Conservation (phyloP, 2,113 vertebrate species). For the Melanostigma gelatinosum region DNA sequence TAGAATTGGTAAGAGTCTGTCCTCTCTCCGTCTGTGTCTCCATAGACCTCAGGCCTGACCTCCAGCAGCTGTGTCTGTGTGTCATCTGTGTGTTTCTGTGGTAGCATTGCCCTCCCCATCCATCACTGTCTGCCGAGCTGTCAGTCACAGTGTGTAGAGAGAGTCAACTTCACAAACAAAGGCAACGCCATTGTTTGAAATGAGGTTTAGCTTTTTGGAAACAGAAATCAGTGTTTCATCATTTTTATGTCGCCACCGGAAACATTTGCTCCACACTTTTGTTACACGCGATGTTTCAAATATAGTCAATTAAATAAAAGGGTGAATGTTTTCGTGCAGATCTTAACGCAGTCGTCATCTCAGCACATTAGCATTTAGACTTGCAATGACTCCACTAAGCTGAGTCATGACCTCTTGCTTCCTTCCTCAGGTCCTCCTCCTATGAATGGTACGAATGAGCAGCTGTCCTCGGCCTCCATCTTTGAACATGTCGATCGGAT, state of each 20-base stretch:
- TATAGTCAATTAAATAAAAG: neutral
- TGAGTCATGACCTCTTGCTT: neutral
- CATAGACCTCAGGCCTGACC: constrained; percentile 55
- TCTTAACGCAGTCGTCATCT: neutral
- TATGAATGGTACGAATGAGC: constrained; percentile 82
- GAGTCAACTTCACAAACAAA: constrained; percentile 51
- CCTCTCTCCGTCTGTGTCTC: constrained; percentile 36
- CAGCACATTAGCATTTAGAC: neutral
- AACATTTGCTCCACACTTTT: constrained; percentile 13
- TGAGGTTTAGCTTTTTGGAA: constrained; percentile 12
- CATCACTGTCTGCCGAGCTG: constrained; percentile 64
- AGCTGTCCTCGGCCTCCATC: constrained; percentile 92
- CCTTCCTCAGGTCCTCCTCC: constrained; percentile 86
- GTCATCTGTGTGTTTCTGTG: constrained; percentile 42
- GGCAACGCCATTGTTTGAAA: constrained; percentile 38
- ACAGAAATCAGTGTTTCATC: constrained; percentile 10
- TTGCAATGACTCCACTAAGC: neutral
- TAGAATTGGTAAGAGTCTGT: constrained; percentile 88
- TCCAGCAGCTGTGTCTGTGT: constrained; percentile 64
- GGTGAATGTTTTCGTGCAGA: neutral
- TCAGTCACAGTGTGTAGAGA: constrained; percentile 50
- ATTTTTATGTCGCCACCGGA: constrained; percentile 3
- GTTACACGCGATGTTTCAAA: neutral
- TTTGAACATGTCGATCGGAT: constrained; percentile 95
- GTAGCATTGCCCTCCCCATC: constrained; percentile 59